phyloP scores from a whole-genome alignment of 1,140 invertebrate species.

The Apocrypta bakeri region DNA sequence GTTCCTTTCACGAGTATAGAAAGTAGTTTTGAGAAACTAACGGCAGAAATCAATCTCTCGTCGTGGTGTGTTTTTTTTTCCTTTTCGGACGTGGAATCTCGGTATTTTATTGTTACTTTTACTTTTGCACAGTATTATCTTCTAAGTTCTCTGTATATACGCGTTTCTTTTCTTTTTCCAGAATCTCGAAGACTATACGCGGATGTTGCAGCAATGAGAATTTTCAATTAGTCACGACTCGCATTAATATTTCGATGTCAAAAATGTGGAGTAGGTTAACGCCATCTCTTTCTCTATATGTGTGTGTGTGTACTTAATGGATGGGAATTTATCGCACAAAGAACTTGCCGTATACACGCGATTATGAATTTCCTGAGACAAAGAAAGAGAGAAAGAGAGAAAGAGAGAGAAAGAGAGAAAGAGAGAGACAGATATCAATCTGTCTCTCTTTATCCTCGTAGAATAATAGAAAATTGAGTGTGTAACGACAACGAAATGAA shows the following conservation, averaged over 20 bases:
- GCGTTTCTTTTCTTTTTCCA: too few species aligned
- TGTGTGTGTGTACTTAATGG: background rate
- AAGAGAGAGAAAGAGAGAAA: too few species aligned
- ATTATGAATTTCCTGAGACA: too few species aligned
- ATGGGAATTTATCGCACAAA: slow-evolving; percentile 21
- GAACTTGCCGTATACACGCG: too few species aligned
- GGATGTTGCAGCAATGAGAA: background rate
- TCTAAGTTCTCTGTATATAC: too few species aligned
- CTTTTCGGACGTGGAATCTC: background rate
- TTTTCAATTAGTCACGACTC: background rate
- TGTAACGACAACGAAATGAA: background rate
- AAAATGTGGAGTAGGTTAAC: slow-evolving; percentile 26
- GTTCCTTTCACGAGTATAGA: slow-evolving; percentile 41
- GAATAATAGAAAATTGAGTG: background rate
- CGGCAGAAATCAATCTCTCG: background rate
- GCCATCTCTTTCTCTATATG: too few species aligned
- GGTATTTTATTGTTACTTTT: background rate
- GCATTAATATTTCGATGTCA: background rate
- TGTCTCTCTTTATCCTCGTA: too few species aligned
- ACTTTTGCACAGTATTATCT: background rate
- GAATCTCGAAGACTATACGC: too few species aligned
- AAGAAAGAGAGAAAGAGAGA: too few species aligned
- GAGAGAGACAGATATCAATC: too few species aligned
- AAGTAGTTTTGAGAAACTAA: slow-evolving; percentile 28
- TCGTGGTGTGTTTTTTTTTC: background rate